Percentiles rank a stretch among this genome's conserved stretches.
These are phyloP conservation scores for Crotophaga sulcirostris DNA, from an alignment of 2,113 vertebrate species.

Conservation along the genomic window DNA sequence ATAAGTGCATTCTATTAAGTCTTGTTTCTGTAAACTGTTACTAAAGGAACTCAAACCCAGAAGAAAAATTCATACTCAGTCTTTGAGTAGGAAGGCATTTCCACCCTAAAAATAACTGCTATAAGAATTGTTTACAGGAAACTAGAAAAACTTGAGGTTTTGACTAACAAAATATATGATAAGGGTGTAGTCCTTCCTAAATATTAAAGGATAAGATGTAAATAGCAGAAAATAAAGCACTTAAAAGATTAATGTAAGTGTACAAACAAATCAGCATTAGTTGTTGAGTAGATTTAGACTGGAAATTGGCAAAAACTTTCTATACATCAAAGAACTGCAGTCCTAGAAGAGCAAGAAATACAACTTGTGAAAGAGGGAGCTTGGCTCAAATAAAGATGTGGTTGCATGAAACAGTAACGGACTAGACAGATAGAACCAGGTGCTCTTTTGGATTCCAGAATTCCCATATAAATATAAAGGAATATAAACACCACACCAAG, in stretches of 20 bases:
- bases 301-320: background rate
- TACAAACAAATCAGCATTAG: background rate
- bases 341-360: background rate
- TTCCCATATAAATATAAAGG: background rate
- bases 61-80: background rate
- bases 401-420: background rate
- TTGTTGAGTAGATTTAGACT: background rate
- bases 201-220: background rate
- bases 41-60: background rate
- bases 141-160: background rate
- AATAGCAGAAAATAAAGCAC: background rate
- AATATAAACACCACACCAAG: background rate
- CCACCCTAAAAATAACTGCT: background rate
- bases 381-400: background rate
- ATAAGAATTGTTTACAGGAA: background rate
- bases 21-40: background rate
- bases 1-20: background rate
- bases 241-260: background rate
- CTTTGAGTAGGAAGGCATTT: background rate
- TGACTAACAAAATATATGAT: background rate
- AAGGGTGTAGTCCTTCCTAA: background rate
- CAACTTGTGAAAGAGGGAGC: background rate
- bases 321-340: background rate
- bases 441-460: background rate
- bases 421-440: background rate